Percentiles rank a stretch among this genome's conserved stretches.
Evolutionary conservation across 1,140 invertebrate genomes (phyloP).

Genomic region (Diabrotica undecimpunctata): DNA sequence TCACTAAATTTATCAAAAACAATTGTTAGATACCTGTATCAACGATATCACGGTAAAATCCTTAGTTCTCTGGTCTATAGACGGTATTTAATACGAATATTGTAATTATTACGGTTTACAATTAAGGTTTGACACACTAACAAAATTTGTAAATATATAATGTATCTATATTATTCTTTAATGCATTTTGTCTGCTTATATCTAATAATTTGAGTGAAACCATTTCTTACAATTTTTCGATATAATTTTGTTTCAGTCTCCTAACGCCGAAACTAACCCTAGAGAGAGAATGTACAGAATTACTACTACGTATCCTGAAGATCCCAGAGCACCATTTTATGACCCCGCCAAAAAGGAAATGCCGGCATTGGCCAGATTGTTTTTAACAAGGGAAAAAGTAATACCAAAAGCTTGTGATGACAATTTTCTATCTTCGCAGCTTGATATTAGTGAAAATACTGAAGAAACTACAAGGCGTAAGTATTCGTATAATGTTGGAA

Average conservation of each 20-base stretch:
- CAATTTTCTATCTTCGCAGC: conserved; percentile 56
- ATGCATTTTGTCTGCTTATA: too few relatives aligned
- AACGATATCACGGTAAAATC: too few relatives aligned
- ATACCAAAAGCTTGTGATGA: conserved; percentile 71
- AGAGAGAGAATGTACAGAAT: conserved; percentile 86
- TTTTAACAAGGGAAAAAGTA: conserved; percentile 68
- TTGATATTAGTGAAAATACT: conserved; percentile 68
- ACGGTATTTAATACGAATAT: too few relatives aligned
- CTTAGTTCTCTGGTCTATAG: too few relatives aligned
- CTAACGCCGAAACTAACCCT: conserved; percentile 80
- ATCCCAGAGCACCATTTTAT: conserved; percentile 89
- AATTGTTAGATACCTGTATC: too few relatives aligned
- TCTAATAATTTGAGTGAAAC: too few relatives aligned
- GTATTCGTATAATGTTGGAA: conserved; percentile 28
- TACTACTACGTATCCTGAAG: conserved; percentile 80
- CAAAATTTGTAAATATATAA: too few relatives aligned
- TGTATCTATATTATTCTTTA: too few relatives aligned
- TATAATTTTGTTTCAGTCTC: conserved; percentile 56
- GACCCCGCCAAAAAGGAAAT: conserved; percentile 70
- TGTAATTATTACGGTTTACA: too few relatives aligned
- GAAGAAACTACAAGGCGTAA: conserved; percentile 71
- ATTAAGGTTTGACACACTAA: too few relatives aligned
- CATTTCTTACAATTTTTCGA: too few relatives aligned
- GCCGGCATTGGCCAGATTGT: conserved; percentile 74
- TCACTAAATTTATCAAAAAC: too few relatives aligned